A percentile compares a stretch with the other conserved stretches of the same genome.
phyloP scores from a whole-genome alignment of 1,140 invertebrate genomes.

The Ericerus pela region DNA sequence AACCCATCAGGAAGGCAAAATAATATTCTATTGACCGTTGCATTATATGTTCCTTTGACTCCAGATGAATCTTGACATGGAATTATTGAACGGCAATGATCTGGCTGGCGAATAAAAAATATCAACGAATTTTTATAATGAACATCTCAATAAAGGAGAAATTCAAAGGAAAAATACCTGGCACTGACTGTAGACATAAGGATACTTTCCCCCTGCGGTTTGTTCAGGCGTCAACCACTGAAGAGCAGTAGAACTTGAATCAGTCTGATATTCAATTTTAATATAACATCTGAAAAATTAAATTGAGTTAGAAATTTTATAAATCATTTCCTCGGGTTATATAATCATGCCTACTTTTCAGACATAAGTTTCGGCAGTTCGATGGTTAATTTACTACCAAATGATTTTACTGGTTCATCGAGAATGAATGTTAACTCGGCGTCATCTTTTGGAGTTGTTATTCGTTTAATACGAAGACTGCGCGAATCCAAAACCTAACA shows the following conservation, averaged over 20 bases:
- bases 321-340: too few species aligned
- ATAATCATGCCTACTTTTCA: background rate
- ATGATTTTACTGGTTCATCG: conserved; percentile 16
- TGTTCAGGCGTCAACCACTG: conserved; percentile 79
- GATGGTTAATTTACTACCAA: conserved; percentile 21
- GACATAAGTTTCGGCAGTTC: conserved; percentile 12
- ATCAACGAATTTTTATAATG: too few species aligned
- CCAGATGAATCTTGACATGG: conserved; percentile 89
- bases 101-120: too few species aligned
- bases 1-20: too few species aligned
- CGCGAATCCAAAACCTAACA: conserved; percentile 47
- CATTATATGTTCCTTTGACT: conserved; percentile 77
- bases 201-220: conserved; percentile 71
- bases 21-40: conserved; percentile 42
- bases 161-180: conserved; percentile 43
- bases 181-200: conserved; percentile 86
- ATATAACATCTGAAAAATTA: conserved; percentile 43
- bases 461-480: conserved; percentile 43
- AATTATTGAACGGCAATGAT: conserved; percentile 71
- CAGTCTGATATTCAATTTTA: conserved; percentile 57
- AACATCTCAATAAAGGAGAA: background rate
- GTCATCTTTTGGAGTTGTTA: conserved; percentile 11
- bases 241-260: conserved; percentile 57
- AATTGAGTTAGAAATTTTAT: background rate
- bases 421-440: conserved; percentile 14